Evolutionary conservation across 1,140 invertebrate species (phyloP), one percentile per base, ranked within the genome.

Genomic region (Frieseomelitta varia): DNA sequence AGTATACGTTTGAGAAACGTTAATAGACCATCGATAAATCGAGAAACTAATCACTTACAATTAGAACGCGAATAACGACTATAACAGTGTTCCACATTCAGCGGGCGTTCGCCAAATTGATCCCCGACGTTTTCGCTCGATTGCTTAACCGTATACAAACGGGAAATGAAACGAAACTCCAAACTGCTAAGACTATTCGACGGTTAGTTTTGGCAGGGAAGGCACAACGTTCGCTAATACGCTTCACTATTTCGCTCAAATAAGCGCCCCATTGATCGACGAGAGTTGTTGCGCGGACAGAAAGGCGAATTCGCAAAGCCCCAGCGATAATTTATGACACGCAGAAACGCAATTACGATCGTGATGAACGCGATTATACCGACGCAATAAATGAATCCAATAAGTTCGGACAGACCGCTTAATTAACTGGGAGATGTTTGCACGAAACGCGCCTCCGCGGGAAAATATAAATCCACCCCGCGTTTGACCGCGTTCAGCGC

Each of bases 1-100:
- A 27, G 10, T 12, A 55, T 8, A 11, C 4, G 4, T 51, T 47
- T 39, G 19, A 17, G 55, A 58, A 71, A 72, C 27, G 30, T 47
- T 80, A 61, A 53, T 27, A 51, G 15, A 21, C 24, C 55, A 80
- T 30, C 39, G 68, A 56, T 11, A 30, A 81, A 51, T 8, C 1
- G 55, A 58, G 55, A n/a, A 73, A 51, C 39, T 73, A 73, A 81
- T 63, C 69, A 19, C 68, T 73, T 73, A 47, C 39, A 47, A 47
- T 47, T 47, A 72, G 68, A 73, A 61, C 39, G 2, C 71, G 55
- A 74, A 4, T 53, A 73, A 63, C 53, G 19, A 17, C 19, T 24
- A 27, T 72, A 34, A 81, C 53, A 21, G 1, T 30, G 24, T 39
- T 21, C n/a, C 10, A 19, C 4, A 21, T 17, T n/a, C n/a, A 4